Conservation (phyloP, 2,797 vertebrate genomes). For the Protosalanx chinensis region DNA sequence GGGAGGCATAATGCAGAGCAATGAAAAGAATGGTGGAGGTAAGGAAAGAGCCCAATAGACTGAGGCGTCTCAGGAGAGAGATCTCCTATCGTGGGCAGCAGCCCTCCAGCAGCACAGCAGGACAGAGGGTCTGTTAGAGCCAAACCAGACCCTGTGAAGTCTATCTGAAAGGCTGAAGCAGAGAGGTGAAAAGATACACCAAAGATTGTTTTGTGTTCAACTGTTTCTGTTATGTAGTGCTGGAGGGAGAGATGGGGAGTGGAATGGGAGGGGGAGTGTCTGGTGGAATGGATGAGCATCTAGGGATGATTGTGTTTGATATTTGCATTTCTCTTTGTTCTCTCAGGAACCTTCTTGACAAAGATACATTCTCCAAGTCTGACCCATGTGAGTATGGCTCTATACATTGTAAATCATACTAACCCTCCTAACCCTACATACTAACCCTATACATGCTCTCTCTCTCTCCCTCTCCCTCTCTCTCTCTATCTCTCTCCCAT, state of each 20-base stretch:
- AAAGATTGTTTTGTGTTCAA: no score
- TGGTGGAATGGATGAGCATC: no score
- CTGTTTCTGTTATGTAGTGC: background rate
- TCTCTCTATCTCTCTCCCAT: background rate
- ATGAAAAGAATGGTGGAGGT: conserved; percentile 12
- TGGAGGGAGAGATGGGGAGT: conserved; percentile 21
- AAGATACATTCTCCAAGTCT: conserved; percentile 97
- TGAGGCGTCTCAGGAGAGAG: conserved; percentile 9
- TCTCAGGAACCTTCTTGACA: conserved; percentile 88
- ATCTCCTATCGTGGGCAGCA: conserved; percentile 40
- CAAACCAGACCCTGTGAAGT: conserved; percentile 40
- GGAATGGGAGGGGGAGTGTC: no score
- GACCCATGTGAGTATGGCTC: conserved; percentile 84
- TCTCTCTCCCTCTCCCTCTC: background rate
- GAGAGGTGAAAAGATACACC: no score
- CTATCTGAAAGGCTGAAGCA: conserved; percentile 53
- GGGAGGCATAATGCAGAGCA: conserved; percentile 18
- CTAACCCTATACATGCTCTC: no score
- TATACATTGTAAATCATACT: background rate
- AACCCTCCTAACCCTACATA: background rate
- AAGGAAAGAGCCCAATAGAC: background rate
- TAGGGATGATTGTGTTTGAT: conserved; percentile 4
- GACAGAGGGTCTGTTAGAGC: conserved; percentile 38
- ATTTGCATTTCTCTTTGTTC: conserved; percentile 29
- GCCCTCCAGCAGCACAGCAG: conserved; percentile 27